Evolutionary conservation across 2,113 vertebrate genomes (phyloP).

Genomic region (Cyprinodon brontotheroides): DNA sequence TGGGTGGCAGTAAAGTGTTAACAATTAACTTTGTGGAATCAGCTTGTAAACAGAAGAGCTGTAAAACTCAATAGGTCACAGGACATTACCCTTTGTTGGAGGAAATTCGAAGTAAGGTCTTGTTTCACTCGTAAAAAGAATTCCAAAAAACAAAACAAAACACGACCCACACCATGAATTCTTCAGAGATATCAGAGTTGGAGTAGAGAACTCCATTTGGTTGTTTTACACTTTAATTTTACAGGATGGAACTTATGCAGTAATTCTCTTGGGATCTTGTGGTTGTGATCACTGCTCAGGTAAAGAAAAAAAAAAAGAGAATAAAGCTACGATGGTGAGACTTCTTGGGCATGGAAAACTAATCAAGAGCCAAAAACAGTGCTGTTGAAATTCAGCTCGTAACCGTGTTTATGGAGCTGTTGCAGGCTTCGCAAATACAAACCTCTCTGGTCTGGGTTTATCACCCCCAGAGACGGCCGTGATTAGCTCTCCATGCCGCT

Average conservation of each 20-base stretch:
- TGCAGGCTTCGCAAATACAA: constrained; percentile 57
- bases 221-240: constrained; percentile 68
- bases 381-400: constrained; percentile 64
- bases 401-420: constrained; percentile 66
- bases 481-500: constrained; percentile 65
- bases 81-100: constrained; percentile 69
- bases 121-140: constrained; percentile 44
- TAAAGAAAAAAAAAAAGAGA: constrained; percentile 32
- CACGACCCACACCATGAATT: constrained; percentile 49
- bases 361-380: constrained; percentile 59
- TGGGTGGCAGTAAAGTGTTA: constrained; percentile 59
- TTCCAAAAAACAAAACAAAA: background rate
- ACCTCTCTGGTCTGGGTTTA: constrained; percentile 54
- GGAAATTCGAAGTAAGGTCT: constrained; percentile 44
- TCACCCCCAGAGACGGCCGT: constrained; percentile 68
- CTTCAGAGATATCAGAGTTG: constrained; percentile 24
- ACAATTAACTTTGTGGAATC: constrained; percentile 72
- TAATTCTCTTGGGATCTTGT: constrained; percentile 35
- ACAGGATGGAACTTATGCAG: constrained; percentile 31
- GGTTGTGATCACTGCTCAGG: constrained; percentile 25
- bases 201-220: constrained; percentile 54
- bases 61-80: constrained; percentile 70
- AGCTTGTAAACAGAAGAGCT: constrained; percentile 71
- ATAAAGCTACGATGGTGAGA: constrained; percentile 22
- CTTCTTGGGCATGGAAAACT: constrained; percentile 53